These are phyloP conservation scores for Notocelia uddmanniana DNA, from an alignment of 2,888 invertebrate genomes.

Conservation along the genomic window DNA sequence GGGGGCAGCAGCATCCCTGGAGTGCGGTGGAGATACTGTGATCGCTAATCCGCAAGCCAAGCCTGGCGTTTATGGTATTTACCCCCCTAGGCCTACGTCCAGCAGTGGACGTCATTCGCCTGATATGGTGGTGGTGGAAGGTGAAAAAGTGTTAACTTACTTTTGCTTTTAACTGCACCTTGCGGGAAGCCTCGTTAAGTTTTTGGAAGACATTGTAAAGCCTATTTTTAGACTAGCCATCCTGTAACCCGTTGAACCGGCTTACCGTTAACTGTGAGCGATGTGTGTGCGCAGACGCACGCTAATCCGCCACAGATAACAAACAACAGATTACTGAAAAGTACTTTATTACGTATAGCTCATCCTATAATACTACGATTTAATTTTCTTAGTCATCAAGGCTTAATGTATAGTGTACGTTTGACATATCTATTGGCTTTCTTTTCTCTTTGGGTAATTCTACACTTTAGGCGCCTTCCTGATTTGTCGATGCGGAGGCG, in stretches of 20 bases:
- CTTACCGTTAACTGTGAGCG: slow-evolving; percentile 32
- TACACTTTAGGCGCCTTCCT: no score
- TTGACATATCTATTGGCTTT: background rate
- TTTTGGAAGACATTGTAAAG: background rate
- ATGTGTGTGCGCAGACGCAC: slow-evolving; percentile 50
- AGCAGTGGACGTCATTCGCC: no score
- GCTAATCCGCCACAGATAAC: slow-evolving; percentile 51
- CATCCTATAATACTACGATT: background rate
- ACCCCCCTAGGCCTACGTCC: no score
- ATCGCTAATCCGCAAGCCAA: no score
- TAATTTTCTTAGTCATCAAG: background rate
- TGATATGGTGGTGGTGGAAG: no score
- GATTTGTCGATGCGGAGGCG: no score
- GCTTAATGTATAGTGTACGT: background rate
- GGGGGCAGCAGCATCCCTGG: no score
- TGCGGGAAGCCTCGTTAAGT: background rate
- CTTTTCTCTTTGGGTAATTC: background rate
- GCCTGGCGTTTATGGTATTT: no score
- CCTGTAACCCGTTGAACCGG: slow-evolving; percentile 22
- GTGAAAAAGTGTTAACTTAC: no score
- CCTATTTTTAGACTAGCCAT: slow-evolving; percentile 9
- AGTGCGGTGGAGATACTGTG: no score
- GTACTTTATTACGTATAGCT: background rate
- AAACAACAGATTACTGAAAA: background rate
- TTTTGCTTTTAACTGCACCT: no score